Conservation (phyloP, 2,113 vertebrate genomes). For the Oryzias celebensis region DNA sequence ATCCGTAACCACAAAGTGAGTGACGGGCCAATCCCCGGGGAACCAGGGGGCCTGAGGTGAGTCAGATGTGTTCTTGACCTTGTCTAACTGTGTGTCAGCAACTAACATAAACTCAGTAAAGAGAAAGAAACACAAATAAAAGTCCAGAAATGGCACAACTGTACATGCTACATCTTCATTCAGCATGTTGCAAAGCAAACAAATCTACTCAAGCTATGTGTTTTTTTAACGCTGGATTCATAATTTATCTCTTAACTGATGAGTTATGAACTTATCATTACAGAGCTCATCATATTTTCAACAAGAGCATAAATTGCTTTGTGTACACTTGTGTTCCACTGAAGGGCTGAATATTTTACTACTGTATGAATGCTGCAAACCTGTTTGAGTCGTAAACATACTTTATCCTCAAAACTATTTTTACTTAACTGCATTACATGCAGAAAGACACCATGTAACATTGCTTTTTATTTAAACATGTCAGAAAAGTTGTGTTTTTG, state of each 20-base stretch:
- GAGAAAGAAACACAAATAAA: background rate
- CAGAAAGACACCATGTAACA: background rate
- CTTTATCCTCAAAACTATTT: constrained; percentile 10
- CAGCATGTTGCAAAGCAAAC: constrained; percentile 29
- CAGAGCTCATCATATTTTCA: constrained; percentile 17
- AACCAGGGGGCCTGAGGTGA: constrained; percentile 71
- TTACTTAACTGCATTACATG: constrained; percentile 6
- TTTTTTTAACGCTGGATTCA: constrained; percentile 3
- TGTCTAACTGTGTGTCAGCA: constrained; percentile 63
- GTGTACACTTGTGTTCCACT: constrained; percentile 8
- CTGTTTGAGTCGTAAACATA: constrained; percentile 3
- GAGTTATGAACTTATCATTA: constrained; percentile 22
- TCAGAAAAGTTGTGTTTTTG: background rate
- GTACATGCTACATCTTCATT: constrained; percentile 64
- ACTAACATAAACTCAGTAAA: constrained; percentile 58
- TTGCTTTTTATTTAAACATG: background rate
- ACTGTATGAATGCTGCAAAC: constrained; percentile 9
- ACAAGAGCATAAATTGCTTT: constrained; percentile 8
- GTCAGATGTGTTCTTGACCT: constrained; percentile 75
- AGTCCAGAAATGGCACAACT: constrained; percentile 46
- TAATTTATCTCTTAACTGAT: constrained; percentile 6
- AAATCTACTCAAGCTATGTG: constrained; percentile 4
- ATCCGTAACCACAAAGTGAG: constrained; percentile 69
- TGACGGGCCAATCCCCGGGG: constrained; percentile 66
- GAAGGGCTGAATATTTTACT: constrained; percentile 10